A percentile compares a stretch with the other conserved stretches of the same genome.
These are phyloP conservation scores for Mylabris phalerata DNA, from an alignment of 1,140 invertebrate species.

Conservation along the genomic window DNA sequence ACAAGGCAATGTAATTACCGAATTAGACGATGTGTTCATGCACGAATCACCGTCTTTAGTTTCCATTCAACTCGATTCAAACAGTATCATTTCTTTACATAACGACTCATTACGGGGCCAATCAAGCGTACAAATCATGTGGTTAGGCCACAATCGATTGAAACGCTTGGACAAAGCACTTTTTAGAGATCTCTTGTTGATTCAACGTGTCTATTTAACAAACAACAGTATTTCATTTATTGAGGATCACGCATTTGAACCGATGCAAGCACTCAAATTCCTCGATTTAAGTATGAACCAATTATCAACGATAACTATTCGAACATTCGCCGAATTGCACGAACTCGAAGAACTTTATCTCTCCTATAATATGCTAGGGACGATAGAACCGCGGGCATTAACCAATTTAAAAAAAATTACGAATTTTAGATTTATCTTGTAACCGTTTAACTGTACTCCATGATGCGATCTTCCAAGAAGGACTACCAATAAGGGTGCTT, in stretches of 20 bases:
- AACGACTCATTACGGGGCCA: slow-evolving; percentile 72
- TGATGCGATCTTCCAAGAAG: slow-evolving; percentile 54
- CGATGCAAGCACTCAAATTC: slow-evolving; percentile 66
- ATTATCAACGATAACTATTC: slow-evolving; percentile 55
- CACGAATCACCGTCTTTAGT: slow-evolving; percentile 66
- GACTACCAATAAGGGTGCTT: slow-evolving; percentile 50
- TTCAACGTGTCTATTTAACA: slow-evolving; percentile 73
- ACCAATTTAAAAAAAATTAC: slow-evolving; percentile 53
- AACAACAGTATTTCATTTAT: slow-evolving; percentile 76
- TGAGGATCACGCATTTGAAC: slow-evolving; percentile 70
- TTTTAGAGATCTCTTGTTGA: slow-evolving; percentile 65
- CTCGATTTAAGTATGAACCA: slow-evolving; percentile 73
- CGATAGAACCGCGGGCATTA: slow-evolving; percentile 53
- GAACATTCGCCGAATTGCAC: slow-evolving; percentile 62
- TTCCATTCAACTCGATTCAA: slow-evolving; percentile 79
- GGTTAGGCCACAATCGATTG: slow-evolving; percentile 76
- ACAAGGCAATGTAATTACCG: slow-evolving; percentile 70
- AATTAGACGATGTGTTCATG: slow-evolving; percentile 75
- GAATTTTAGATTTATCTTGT: slow-evolving; percentile 55
- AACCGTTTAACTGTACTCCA: slow-evolving; percentile 52
- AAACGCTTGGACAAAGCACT: slow-evolving; percentile 62
- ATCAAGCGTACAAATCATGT: slow-evolving; percentile 75
- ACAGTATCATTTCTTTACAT: slow-evolving; percentile 69
- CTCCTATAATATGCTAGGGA: slow-evolving; percentile 50
- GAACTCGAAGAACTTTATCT: slow-evolving; percentile 62